Percentiles rank a stretch among this genome's conserved stretches.
These are phyloP conservation scores for Sylvilagus floridanus DNA, from an alignment of 2,797 vertebrate genomes.

Conservation along the genomic window DNA sequence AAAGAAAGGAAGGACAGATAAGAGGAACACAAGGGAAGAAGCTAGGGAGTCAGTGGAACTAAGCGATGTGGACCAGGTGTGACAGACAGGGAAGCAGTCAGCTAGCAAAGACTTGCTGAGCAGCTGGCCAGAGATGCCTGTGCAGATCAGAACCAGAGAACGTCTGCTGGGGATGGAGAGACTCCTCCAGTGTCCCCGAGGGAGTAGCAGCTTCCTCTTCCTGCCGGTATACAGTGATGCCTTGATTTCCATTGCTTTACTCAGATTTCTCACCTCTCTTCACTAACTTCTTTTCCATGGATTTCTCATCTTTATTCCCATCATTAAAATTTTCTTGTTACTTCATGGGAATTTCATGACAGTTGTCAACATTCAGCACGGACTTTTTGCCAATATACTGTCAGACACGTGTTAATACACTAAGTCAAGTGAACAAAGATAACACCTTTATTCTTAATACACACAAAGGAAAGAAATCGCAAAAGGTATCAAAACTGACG, in stretches of 20 bases:
- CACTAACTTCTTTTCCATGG: neutral
- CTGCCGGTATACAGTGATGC: neutral
- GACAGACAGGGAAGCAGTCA: neutral
- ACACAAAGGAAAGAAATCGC: conserved; percentile 16
- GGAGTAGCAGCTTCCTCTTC: neutral
- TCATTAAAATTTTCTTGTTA: neutral
- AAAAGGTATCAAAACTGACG: neutral
- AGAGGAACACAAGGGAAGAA: neutral
- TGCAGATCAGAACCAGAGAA: neutral
- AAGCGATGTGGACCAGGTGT: neutral
- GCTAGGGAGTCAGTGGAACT: neutral
- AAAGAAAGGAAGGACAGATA: neutral
- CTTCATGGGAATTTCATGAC: neutral
- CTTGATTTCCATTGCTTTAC: neutral
- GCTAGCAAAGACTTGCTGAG: neutral
- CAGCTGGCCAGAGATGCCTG: neutral
- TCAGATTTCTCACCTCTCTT: neutral
- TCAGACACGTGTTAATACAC: neutral
- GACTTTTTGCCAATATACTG: neutral
- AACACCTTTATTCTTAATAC: neutral
- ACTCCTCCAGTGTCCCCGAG: neutral
- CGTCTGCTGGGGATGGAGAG: neutral
- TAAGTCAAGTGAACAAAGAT: neutral
- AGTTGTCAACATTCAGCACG: neutral
- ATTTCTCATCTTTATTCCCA: neutral